Evolutionary conservation across 2,797 vertebrate genomes (phyloP).

Genomic region (Hozukius guyotensis): DNA sequence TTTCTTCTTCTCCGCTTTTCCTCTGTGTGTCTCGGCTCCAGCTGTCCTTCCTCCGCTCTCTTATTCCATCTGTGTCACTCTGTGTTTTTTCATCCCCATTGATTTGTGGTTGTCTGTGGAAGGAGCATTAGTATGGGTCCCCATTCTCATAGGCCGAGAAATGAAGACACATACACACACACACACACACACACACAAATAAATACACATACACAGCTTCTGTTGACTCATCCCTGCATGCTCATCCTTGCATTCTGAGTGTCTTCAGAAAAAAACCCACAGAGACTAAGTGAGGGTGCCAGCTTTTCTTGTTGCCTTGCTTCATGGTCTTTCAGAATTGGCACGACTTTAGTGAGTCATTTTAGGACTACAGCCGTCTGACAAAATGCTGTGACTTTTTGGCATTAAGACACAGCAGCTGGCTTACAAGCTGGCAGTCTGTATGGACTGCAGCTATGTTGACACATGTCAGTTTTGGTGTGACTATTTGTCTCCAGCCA

Average conservation of each 20-base stretch:
- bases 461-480: neutral
- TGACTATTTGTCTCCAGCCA: neutral
- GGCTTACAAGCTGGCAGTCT: neutral
- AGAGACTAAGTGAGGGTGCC: slow-evolving; percentile 32
- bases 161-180: slow-evolving; percentile 20
- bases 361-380: slow-evolving; percentile 20
- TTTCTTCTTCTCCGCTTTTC: neutral
- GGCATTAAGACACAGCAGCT: slow-evolving; percentile 10
- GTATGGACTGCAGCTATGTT: neutral
- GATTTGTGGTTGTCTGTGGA: slow-evolving; percentile 50
- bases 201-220: slow-evolving; percentile 40
- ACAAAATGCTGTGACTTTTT: slow-evolving; percentile 43
- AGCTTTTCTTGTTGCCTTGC: slow-evolving; percentile 38
- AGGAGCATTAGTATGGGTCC: slow-evolving; percentile 56
- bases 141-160: slow-evolving; percentile 41
- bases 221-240: slow-evolving; percentile 62
- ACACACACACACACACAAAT: slow-evolving; percentile 4
- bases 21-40: slow-evolving; percentile 8
- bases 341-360: slow-evolving; percentile 26
- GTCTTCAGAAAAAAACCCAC: slow-evolving; percentile 31
- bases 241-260: slow-evolving; percentile 51
- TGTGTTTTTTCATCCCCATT: slow-evolving; percentile 24
- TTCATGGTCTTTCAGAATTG: slow-evolving; percentile 35
- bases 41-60: slow-evolving; percentile 23
- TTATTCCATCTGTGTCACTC: slow-evolving; percentile 22